phyloP scores from a whole-genome alignment of 2,113 vertebrate genomes.

The Vulpes vulpes region DNA sequence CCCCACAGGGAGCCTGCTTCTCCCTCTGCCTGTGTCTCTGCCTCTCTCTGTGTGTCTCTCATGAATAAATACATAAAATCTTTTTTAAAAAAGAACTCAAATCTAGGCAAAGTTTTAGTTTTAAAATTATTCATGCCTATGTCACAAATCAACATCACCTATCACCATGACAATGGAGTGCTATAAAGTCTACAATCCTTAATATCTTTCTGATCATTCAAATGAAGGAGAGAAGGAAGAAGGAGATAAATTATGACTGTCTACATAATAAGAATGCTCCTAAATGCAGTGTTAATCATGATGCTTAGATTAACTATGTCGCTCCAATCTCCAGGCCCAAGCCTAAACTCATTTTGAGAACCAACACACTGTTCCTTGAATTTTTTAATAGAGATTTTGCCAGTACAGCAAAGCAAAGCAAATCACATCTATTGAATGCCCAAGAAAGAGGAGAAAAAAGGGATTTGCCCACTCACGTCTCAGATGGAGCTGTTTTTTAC shows the following conservation, averaged over 20 bases:
- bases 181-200: not conserved
- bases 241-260: not conserved
- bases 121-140: not conserved
- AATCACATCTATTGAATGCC: not conserved
- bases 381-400: not conserved
- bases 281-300: not conserved
- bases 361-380: not conserved
- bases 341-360: not conserved
- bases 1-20: too few relatives aligned
- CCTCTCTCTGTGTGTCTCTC: too few relatives aligned
- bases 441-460: not conserved
- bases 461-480: not conserved
- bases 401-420: not conserved
- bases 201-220: not conserved
- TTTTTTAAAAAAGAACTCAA: not conserved
- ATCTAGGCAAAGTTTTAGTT: not conserved
- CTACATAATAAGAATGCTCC: not conserved
- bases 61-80: too few relatives aligned
- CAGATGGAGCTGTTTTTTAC: not conserved
- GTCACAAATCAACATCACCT: not conserved
- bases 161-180: not conserved
- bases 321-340: not conserved
- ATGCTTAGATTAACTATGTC: not conserved
- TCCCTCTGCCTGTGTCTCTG: too few relatives aligned
- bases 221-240: not conserved